These are phyloP conservation scores for Chlorops oryzae DNA, from an alignment of 1,140 invertebrate species.

Conservation along the genomic window DNA sequence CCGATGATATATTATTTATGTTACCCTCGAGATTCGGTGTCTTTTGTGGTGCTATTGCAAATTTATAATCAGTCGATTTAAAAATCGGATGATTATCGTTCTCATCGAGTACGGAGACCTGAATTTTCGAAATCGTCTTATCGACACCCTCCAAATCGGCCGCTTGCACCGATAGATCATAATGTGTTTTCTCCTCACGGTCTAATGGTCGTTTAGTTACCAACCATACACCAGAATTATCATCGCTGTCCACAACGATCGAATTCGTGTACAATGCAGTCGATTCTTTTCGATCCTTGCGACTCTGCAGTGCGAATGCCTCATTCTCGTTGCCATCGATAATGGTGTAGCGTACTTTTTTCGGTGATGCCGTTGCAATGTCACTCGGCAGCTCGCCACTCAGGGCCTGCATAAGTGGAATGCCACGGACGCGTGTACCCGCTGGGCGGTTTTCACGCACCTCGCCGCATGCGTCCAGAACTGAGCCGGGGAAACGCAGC, in stretches of 20 bases:
- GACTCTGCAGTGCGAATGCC: conserved; percentile 64
- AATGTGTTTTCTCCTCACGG: conserved; percentile 61
- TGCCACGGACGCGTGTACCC: conserved; percentile 61
- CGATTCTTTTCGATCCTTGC: conserved; percentile 51
- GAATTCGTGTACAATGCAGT: conserved; percentile 58
- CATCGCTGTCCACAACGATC: conserved; percentile 37
- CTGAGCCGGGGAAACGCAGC: conserved; percentile 63
- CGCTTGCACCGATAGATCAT: conserved; percentile 68
- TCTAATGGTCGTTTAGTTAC: conserved; percentile 68
- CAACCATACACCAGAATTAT: conserved; percentile 58
- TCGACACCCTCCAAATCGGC: conserved; percentile 67
- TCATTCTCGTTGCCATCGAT: conserved; percentile 64
- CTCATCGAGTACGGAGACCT: conserved; percentile 70
- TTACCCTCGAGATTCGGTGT: conserved; percentile 50
- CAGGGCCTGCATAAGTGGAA: conserved; percentile 60
- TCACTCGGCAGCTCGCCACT: conserved; percentile 37
- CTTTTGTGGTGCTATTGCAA: conserved; percentile 60
- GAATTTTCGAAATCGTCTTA: conserved; percentile 64
- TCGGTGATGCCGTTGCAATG: conserved; percentile 48
- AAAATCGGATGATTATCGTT: conserved; percentile 89
- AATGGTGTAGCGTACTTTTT: conserved; percentile 70
- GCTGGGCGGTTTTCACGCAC: conserved; percentile 68
- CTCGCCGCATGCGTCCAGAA: conserved; percentile 58
- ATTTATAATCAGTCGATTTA: conserved; percentile 68
- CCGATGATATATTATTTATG: conserved; percentile 50